Conservation (phyloP, 2,797 vertebrate species). For the Synanceia verrucosa region DNA sequence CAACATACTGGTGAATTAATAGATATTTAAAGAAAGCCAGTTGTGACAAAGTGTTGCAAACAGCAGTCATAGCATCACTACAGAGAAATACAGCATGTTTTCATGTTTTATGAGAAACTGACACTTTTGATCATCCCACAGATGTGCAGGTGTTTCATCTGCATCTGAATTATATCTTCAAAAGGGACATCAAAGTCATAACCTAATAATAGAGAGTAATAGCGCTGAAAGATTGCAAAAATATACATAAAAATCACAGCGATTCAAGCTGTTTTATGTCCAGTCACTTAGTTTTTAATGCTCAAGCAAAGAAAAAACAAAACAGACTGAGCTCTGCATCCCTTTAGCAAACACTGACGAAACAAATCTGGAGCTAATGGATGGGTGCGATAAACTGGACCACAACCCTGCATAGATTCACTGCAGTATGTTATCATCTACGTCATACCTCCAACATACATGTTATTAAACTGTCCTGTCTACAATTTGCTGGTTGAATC, state of each 20-base stretch:
- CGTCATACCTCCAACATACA: neutral
- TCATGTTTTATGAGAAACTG: constrained; percentile 24
- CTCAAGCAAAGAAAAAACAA: neutral
- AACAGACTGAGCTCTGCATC: neutral
- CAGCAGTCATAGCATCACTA: neutral
- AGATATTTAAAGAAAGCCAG: neutral
- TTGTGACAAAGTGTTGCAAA: constrained; percentile 18
- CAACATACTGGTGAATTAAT: neutral
- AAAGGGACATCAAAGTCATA: constrained; percentile 49
- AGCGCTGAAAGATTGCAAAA: constrained; percentile 31
- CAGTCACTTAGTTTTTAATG: constrained; percentile 8
- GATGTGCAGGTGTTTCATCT: constrained; percentile 48
- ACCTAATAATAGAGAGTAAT: constrained; percentile 30
- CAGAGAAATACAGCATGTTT: constrained; percentile 28
- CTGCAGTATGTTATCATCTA: neutral
- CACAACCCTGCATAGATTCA: neutral
- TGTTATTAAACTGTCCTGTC: neutral
- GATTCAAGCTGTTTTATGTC: constrained; percentile 15
- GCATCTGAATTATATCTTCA: constrained; percentile 47
- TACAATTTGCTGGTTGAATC: neutral
- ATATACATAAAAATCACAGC: constrained; percentile 17
- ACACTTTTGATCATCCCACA: constrained; percentile 52
- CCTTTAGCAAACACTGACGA: too few relatives aligned
- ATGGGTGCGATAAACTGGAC: neutral
- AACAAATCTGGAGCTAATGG: neutral